phyloP scores from a whole-genome alignment of 2,888 invertebrate species.

The Cryptus viduatorius region DNA sequence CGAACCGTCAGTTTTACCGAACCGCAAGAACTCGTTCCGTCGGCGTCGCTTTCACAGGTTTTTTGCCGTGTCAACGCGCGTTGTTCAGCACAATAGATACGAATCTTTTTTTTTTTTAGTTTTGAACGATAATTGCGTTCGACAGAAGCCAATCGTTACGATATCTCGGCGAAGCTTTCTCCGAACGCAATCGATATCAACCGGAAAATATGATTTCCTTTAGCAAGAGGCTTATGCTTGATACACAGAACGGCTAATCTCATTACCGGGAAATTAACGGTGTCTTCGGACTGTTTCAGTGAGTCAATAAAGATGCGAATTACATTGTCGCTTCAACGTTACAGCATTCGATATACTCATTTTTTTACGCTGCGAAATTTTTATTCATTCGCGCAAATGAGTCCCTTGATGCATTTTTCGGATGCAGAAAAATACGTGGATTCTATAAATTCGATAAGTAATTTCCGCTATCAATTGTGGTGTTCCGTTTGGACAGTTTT shows the following conservation, averaged over 20 bases:
- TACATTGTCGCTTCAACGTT: background rate
- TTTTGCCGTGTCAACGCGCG: background rate
- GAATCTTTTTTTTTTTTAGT: slow-evolving; percentile 1
- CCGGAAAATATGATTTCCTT: slow-evolving; percentile 20
- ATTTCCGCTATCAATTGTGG: no score
- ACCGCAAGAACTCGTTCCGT: background rate
- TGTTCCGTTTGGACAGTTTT: no score
- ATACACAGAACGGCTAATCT: background rate
- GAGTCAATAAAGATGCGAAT: background rate
- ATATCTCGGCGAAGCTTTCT: slow-evolving; percentile 27
- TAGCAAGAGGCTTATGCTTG: background rate
- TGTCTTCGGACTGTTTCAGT: background rate
- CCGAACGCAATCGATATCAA: slow-evolving; percentile 43
- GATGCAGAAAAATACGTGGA: no score
- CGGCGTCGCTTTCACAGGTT: background rate
- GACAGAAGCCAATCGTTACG: slow-evolving; percentile 10
- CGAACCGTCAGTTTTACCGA: slow-evolving; percentile 2
- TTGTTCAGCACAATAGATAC: background rate
- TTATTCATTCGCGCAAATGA: no score
- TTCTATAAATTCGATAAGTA: no score
- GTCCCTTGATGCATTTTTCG: no score
- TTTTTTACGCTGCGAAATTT: background rate
- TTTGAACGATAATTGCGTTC: background rate
- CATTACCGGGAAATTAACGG: background rate
- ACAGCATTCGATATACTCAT: background rate